Base-by-base conservation (phyloP, 2,113 vertebrate species). In the Podarcis raffonei region DNA sequence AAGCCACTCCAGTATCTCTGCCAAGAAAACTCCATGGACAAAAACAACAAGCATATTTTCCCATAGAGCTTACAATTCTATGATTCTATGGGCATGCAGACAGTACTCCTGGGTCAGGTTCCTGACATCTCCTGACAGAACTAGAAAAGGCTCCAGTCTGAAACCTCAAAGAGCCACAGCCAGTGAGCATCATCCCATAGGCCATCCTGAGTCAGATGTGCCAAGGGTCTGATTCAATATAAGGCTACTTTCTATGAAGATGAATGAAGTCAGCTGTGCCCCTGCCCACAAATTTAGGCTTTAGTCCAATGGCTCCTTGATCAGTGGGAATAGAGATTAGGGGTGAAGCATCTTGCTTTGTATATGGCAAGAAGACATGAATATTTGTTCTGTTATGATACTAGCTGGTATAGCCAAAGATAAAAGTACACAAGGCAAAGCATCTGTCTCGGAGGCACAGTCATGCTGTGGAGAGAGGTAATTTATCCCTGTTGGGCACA, bases 401-500 rank as follows among this genome's bases (percentile, higher is more conserved):
- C 90, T 90, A 79, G 85, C 72, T 87, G 69, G 77, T 89, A 85
- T 78, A 90, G 86, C 20, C 87, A 91, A 92, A 95, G 94, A 95
- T 94, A 90, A 94, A 95, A 94, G 93, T 88, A 94, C 87, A 94
- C 91, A 94, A 84, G 81, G 91, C 85, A 95, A 37, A 94, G 91
- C 91, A 90, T 89, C 88, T 94, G 91, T 95, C 94, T 91, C 35
- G 86, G 87, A 92, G 90, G 84, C 89, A 90, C 90, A 94, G 88
- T 94, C 79, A 85, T 92, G 93, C 87, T 88, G 90, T 88, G 83
- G 89, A 94, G 89, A 95, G 89, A 94, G 92, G 88, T 89, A 94
- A 89, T 94, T 94, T 95, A 94, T 95, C 92, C 91, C 93, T 94
- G 92, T 90, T 95, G 93, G 66, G 87, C 81, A 89, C 89, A 94